Evolutionary conservation across 2,888 invertebrate genomes (phyloP), one percentile per base, ranked within the genome.

Genomic region (Euproctis similis): DNA sequence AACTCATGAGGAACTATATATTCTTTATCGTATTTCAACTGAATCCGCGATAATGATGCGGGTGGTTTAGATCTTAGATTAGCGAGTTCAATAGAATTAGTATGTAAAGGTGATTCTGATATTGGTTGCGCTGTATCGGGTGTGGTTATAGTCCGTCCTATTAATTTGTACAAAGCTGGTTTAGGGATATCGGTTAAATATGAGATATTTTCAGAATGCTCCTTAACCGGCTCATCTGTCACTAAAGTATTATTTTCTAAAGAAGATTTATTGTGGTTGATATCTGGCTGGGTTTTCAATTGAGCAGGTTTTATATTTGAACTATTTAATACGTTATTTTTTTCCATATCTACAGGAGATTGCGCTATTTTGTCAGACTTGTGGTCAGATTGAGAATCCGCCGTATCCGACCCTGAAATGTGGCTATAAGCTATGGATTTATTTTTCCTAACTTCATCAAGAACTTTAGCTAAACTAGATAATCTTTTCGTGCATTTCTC

Each of bases 1-100:
- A 90, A 64, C 59, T 90, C 90, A 49, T 90, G 90, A 0, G 85
- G 84, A 27, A 69, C 42, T n/a, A 75, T 36, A 31, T 50, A 41
- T 19, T 74, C 77, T 36, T 69, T 60, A 1, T 51, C 59, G 35
- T 64, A 53, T 57, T 74, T 84, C 25, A 80, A 59, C 53, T 66
- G 58, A 22, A 73, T 54, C 12, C 82, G 66, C 10, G 72, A 64
- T 13, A 82, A 48, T 2, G 80, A 80, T n/a, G 84, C 70, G n/a
- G 84, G 84, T 9, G 84, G 84, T 37, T 61, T 74, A 1, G 47
- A 50, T 46, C 67, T 72, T 28, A 11, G 39, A 51, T 68, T 77
- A 6, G 28, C 30, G n/a, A 39, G 12, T 23, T 53, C 53, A 16
- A 32, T 22, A 13, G 39, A 37, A 16, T 21, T 25, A 16, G 22